Base-by-base conservation (phyloP, 2,888 invertebrate species). In the Eupithecia tripunctaria region DNA sequence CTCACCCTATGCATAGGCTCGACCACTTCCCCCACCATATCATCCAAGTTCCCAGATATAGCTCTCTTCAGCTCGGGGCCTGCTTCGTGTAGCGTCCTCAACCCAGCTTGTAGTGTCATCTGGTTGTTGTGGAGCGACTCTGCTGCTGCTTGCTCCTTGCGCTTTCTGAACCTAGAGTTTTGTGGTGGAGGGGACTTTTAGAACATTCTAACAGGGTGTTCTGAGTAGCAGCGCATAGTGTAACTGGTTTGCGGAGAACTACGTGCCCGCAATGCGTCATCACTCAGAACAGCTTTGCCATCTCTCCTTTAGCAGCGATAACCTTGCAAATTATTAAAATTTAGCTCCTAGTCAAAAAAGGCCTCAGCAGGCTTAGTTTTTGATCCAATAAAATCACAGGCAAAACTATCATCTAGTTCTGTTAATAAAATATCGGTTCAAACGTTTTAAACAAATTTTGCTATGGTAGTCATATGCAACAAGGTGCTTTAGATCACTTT, bases 31-130 rank as follows among this genome's bases (percentile, higher is more conserved):
- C 98, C 97, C 73, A 97, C 95, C 71, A 98, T 95, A 83, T 99
- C 99, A 82, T 99, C 99, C 81, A 99, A 93, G 89, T 99, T 99
- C 29, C 99, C 99, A 47, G 99, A 99, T 82, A 99, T 99, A 29
- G 99, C 99, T 80, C 99, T 96, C 90, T 99, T 98, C 75, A 99
- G 95, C 88, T 99, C 99, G 0, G 99, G 99, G 1, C 99, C 99
- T 71, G 99, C 98, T 89, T 99, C 99, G 88, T 99, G 99, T 69
- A 99, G 94, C 0, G 98, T 99, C 75, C 99, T 95, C 75, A 99
- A 95, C 56, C 99, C 99, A 85, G 99, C 99, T 96, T 99, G 96
- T 72, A 99, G 93, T 0, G 99, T 99, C 80, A 98, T 98, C 62
- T 99, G 98, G 84, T 98, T 97, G 71, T 82, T 89, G 76, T 87